Conservation (phyloP, 2,797 vertebrate species). For the Trematomus bernacchii region DNA sequence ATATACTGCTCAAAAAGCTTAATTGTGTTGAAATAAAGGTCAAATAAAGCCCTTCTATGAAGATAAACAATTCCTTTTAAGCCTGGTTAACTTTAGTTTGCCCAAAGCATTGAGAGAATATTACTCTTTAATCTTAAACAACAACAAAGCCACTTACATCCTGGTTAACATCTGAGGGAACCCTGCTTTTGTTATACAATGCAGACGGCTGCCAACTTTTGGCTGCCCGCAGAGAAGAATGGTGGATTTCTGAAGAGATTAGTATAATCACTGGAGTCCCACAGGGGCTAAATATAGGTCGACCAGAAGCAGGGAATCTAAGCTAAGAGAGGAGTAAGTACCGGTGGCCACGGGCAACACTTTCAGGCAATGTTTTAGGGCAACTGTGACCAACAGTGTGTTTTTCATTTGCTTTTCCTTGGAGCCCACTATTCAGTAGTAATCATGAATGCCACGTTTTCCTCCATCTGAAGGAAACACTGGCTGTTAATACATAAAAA, state of each 20-base stretch:
- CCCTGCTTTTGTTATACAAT: slow-evolving; percentile 57
- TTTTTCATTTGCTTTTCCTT: slow-evolving; percentile 48
- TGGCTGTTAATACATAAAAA: slow-evolving; percentile 6
- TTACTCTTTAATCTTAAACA: slow-evolving; percentile 38
- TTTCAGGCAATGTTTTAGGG: slow-evolving; percentile 62
- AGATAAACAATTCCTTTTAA: slow-evolving; percentile 18
- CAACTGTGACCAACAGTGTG: slow-evolving; percentile 59
- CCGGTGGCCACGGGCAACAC: slow-evolving; percentile 64
- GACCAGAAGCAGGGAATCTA: slow-evolving; percentile 47
- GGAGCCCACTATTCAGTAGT: slow-evolving; percentile 29
- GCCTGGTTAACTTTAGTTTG: slow-evolving; percentile 15
- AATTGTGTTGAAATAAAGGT: slow-evolving; percentile 5
- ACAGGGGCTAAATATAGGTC: slow-evolving; percentile 69
- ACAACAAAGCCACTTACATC: slow-evolving; percentile 52
- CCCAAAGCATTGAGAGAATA: slow-evolving; percentile 2
- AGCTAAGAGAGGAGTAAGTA: slow-evolving; percentile 50
- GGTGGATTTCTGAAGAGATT: slow-evolving; percentile 73
- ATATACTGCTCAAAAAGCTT: background rate
- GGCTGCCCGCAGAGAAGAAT: slow-evolving; percentile 56
- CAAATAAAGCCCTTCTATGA: background rate
- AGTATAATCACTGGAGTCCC: slow-evolving; percentile 74
- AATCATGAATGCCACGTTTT: background rate
- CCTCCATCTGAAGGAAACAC: background rate
- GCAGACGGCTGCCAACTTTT: slow-evolving; percentile 64
- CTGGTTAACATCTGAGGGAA: slow-evolving; percentile 56